Evolutionary conservation across 2,113 vertebrate genomes (phyloP).

Genomic region (Amblyornis subalaris): DNA sequence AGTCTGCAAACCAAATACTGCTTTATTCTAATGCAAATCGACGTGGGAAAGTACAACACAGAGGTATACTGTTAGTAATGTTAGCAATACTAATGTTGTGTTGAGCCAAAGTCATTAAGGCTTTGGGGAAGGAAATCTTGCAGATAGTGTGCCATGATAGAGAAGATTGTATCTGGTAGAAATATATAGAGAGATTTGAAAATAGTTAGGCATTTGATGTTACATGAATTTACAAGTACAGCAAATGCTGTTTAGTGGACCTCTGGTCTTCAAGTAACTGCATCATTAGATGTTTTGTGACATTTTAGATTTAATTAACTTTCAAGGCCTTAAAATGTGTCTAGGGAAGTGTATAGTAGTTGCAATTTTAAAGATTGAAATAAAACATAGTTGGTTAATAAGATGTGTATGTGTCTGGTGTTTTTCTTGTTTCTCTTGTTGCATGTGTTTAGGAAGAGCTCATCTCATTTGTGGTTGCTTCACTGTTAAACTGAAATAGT

Average conservation of each 20-base stretch:
- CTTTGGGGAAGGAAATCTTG: neutral
- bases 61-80: neutral
- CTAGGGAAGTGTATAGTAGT: neutral
- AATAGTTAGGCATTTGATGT: neutral
- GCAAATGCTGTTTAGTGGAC: neutral
- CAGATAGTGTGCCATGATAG: neutral
- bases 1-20: neutral
- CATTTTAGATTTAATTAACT: neutral
- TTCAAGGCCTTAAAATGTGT: neutral
- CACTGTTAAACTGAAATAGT: neutral
- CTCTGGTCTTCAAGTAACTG: neutral
- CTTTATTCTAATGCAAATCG: neutral
- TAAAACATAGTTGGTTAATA: neutral
- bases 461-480: neutral
- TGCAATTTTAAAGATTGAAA: neutral
- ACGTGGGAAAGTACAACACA: neutral
- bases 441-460: neutral
- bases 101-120: neutral
- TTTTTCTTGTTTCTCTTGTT: neutral
- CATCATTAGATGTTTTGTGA: accelerated
- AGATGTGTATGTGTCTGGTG: neutral
- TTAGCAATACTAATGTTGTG: neutral
- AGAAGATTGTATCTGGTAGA: neutral
- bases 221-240: neutral
- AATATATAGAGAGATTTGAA: neutral